A percentile compares a stretch with the other conserved stretches of the same genome.
Conservation (phyloP, 2,113 vertebrate species). For the Paralichthys olivaceus region DNA sequence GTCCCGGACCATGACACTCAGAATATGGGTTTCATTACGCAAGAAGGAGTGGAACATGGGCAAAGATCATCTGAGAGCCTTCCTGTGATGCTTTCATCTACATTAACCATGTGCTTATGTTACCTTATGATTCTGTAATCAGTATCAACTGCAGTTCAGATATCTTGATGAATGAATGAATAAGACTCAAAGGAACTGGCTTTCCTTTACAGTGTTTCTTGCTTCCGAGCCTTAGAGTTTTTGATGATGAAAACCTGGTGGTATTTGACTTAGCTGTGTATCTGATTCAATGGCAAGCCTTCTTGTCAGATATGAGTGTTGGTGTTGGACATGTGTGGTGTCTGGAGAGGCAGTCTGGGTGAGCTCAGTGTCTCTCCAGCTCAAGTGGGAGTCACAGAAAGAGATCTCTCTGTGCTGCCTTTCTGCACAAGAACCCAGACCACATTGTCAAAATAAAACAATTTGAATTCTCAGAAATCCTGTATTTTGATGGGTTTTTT, state of each 20-base stretch:
- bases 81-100: conserved; percentile 37
- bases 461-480: conserved; percentile 53
- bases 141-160: conserved; percentile 6
- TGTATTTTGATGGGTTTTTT: conserved; percentile 11
- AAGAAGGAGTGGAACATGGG: conserved; percentile 8
- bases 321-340: conserved; percentile 42
- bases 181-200: neutral
- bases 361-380: conserved; percentile 41
- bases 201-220: neutral
- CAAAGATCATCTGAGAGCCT: conserved; percentile 43
- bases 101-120: conserved; percentile 12
- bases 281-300: neutral
- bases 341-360: conserved; percentile 40
- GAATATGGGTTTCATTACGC: conserved; percentile 38
- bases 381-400: conserved; percentile 69
- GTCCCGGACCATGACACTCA: neutral
- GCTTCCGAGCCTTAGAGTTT: neutral
- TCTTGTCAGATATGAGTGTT: conserved; percentile 47
- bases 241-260: neutral
- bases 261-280: neutral
- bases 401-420: conserved; percentile 54
- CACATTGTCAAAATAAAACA: conserved; percentile 62
- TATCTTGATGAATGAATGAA: conserved; percentile 10
- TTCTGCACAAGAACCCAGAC: conserved; percentile 55
- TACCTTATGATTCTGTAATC: conserved; percentile 24